These are phyloP conservation scores for Etheostoma spectabile DNA, from an alignment of 2,113 vertebrate species.

Conservation along the genomic window DNA sequence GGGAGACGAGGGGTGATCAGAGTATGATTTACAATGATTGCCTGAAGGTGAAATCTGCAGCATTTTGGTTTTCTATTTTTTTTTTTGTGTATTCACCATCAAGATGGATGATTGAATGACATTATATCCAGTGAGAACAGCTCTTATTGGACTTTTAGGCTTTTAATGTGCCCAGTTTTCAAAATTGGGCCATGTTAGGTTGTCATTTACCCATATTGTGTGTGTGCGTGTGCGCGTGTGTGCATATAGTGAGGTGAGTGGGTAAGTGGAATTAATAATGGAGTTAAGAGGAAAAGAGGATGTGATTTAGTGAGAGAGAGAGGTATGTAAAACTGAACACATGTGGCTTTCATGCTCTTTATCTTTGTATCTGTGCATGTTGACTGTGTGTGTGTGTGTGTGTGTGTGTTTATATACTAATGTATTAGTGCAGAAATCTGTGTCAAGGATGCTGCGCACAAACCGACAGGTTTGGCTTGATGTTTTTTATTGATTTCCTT, in stretches of 20 bases:
- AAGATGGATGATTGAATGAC: slow-evolving; percentile 60
- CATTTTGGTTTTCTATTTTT: background rate
- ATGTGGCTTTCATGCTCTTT: slow-evolving; percentile 15
- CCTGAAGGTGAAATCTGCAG: slow-evolving; percentile 46
- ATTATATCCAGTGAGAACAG: slow-evolving; percentile 12
- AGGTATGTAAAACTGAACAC: slow-evolving; percentile 4
- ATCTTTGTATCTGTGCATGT: background rate
- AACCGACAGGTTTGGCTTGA: slow-evolving; percentile 57
- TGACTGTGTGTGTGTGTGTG: slow-evolving; percentile 18
- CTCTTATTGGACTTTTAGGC: slow-evolving; percentile 17
- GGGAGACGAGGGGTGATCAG: slow-evolving; percentile 22
- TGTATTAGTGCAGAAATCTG: slow-evolving; percentile 29
- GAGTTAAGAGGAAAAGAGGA: slow-evolving; percentile 54
- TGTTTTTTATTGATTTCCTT: slow-evolving; percentile 78
- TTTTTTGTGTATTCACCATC: background rate
- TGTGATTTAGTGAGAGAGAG: slow-evolving; percentile 33
- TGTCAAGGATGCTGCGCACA: slow-evolving; percentile 61
- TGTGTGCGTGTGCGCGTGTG: background rate
- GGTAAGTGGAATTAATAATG: slow-evolving; percentile 67
- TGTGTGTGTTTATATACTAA: slow-evolving; percentile 3
- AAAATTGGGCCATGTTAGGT: slow-evolving; percentile 22
- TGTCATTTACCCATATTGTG: slow-evolving; percentile 2
- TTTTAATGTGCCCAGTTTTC: slow-evolving; percentile 41
- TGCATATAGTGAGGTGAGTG: slow-evolving; percentile 44
- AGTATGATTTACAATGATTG: slow-evolving; percentile 42